A percentile compares a stretch with the other conserved stretches of the same genome.
Evolutionary conservation across 2,797 vertebrate species (phyloP).

Genomic region (Chelon labrosus): DNA sequence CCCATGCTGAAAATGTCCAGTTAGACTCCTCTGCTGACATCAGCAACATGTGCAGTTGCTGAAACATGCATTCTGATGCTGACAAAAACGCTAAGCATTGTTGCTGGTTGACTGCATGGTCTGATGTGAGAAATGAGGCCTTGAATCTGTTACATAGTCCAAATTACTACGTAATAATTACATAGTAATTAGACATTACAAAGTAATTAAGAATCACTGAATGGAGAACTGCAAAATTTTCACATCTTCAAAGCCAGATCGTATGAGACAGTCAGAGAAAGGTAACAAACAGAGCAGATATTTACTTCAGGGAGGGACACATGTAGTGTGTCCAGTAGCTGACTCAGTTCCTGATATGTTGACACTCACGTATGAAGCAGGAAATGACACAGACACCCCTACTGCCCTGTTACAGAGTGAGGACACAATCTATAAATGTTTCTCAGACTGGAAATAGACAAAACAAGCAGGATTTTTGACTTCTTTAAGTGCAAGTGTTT

Average conservation of each 20-base stretch:
- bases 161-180: too few species aligned
- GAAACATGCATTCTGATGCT: slow-evolving; percentile 36
- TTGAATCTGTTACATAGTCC: background rate
- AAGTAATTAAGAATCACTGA: slow-evolving; percentile 1
- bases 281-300: background rate
- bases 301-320: background rate
- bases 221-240: background rate
- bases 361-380: background rate
- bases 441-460: background rate
- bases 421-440: background rate
- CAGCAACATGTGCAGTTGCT: slow-evolving; percentile 32
- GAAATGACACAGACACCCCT: background rate
- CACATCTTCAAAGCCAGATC: background rate
- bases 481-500: background rate
- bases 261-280: background rate
- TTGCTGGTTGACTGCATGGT: slow-evolving; percentile 2
- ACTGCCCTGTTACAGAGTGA: background rate
- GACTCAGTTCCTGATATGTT: background rate
- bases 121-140: slow-evolving; percentile 11
- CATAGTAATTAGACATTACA: background rate
- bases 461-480: background rate
- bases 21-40: slow-evolving; percentile 47
- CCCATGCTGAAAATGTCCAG: slow-evolving; percentile 34
- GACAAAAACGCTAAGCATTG: slow-evolving; percentile 25
- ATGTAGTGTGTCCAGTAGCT: background rate